phyloP scores from a whole-genome alignment of 2,888 invertebrate genomes.

The Pterostichus niger region DNA sequence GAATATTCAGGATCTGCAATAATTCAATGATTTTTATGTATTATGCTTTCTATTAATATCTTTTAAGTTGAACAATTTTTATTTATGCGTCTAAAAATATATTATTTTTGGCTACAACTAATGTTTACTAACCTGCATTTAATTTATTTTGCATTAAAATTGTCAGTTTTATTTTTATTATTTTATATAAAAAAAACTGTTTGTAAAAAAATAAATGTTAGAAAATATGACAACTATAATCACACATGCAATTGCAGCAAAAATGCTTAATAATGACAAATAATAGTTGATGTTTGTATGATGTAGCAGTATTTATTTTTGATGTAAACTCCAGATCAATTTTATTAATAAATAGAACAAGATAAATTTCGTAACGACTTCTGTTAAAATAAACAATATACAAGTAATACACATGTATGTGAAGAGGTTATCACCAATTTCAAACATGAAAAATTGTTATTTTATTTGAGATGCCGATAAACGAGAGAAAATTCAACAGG shows the following conservation, averaged over 20 bases:
- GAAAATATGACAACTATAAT: too few species aligned
- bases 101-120: background rate
- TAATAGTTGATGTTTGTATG: too few species aligned
- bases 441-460: conserved; percentile 28
- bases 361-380: background rate
- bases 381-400: conserved; percentile 21
- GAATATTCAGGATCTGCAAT: background rate
- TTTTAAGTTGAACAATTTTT: conserved; percentile 20
- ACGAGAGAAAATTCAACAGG: background rate
- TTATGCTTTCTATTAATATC: conserved; percentile 3
- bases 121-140: conserved; percentile 10
- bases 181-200: too few species aligned
- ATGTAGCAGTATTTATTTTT: background rate
- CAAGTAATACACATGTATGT: background rate
- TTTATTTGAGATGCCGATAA: conserved; percentile 21
- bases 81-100: conserved; percentile 17
- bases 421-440: conserved; percentile 33
- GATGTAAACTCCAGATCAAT: background rate
- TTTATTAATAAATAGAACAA: conserved; percentile 51
- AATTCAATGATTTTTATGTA: conserved; percentile 23
- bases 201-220: too few species aligned
- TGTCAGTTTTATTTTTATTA: background rate
- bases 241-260: too few species aligned
- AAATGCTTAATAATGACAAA: too few species aligned
- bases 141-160: background rate